phyloP scores from a whole-genome alignment of 2,113 vertebrate genomes.

The Silurus asotus region DNA sequence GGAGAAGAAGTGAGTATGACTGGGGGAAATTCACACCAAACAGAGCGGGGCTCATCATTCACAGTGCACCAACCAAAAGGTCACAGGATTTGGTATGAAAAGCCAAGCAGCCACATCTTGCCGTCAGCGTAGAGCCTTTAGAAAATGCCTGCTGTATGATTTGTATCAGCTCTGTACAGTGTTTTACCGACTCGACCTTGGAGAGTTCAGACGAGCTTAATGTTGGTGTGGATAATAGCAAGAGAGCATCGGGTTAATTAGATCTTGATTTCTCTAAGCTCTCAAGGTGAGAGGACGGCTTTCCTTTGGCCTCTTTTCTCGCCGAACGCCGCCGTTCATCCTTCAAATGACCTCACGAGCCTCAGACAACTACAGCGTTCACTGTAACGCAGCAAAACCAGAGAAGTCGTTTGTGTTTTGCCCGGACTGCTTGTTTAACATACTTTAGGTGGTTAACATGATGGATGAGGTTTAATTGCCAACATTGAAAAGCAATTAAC shows the following conservation, averaged over 20 bases:
- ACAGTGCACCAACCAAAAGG: background rate
- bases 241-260: constrained; percentile 35
- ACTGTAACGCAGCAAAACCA: too few species aligned
- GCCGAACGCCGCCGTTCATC: background rate
- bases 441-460: background rate
- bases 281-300: constrained; percentile 22
- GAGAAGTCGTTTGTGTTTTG: background rate
- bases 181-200: constrained; percentile 2
- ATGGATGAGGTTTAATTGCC: background rate
- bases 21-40: background rate
- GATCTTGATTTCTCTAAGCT: constrained; percentile 9
- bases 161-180: background rate
- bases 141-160: background rate
- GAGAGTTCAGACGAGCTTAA: constrained; percentile 16
- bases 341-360: constrained; percentile 28
- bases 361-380: background rate
- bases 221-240: constrained; percentile 11
- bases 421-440: background rate
- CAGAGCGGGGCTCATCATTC: constrained; percentile 7
- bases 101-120: background rate
- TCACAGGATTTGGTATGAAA: constrained; percentile 25
- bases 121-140: background rate
- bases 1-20: background rate
- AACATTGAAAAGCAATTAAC: background rate
- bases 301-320: constrained; percentile 33